A percentile compares a stretch with the other conserved stretches of the same genome.
Conservation (phyloP, 2,888 invertebrate species). For the Tachina grossa region DNA sequence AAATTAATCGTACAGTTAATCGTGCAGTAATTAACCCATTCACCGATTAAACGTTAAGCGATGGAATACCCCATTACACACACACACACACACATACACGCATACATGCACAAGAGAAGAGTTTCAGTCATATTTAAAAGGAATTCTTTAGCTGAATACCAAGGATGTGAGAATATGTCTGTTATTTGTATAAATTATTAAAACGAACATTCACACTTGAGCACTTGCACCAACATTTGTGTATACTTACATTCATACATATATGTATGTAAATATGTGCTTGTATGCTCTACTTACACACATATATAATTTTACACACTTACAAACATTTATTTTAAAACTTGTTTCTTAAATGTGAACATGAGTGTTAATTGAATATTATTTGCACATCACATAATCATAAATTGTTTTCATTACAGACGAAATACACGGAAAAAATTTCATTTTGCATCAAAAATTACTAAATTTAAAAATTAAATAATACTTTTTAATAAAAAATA, state of each 20-base stretch:
- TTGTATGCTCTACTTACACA: too few species aligned
- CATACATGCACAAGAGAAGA: not conserved
- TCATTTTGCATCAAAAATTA: too few species aligned
- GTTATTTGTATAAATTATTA: conserved; percentile 28
- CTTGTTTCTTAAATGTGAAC: conserved; percentile 15
- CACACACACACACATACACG: too few species aligned
- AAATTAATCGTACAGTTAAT: too few species aligned
- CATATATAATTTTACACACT: not conserved
- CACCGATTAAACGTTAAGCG: too few species aligned
- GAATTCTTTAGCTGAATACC: not conserved
- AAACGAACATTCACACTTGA: not conserved
- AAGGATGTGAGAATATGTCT: not conserved
- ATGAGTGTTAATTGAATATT: conserved; percentile 22
- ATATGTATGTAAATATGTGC: not conserved
- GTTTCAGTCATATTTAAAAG: conserved; percentile 6
- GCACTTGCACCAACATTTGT: not conserved
- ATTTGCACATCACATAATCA: conserved; percentile 27
- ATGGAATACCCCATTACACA: too few species aligned
- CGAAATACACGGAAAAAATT: too few species aligned
- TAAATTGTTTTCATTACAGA: conserved; percentile 15
- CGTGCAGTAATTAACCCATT: too few species aligned
- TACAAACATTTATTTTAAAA: not conserved
- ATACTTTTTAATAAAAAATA: too few species aligned
- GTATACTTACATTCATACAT: too few species aligned
- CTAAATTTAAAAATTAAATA: too few species aligned